Conservation (phyloP, 2,888 invertebrate species). For the Calliopum simillimum region DNA sequence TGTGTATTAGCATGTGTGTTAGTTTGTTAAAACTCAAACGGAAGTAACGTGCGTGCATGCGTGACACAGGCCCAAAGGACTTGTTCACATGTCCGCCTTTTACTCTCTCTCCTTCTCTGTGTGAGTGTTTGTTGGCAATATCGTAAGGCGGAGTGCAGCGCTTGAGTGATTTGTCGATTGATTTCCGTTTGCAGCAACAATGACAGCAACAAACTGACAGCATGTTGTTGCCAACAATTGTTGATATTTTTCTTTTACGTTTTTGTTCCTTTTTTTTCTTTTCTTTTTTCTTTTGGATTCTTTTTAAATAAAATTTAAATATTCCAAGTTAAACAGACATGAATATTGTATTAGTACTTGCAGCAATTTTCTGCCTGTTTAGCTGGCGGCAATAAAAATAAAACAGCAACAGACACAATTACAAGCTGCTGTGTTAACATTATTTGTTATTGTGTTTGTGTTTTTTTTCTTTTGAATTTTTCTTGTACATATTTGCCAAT, state of each 20-base stretch:
- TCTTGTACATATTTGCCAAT: constrained; percentile 57
- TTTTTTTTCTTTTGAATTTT: constrained; percentile 27
- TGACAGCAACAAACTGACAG: neutral
- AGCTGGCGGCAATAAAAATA: neutral
- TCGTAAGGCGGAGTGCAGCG: constrained; percentile 42
- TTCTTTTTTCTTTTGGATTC: no score
- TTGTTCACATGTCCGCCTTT: constrained; percentile 42
- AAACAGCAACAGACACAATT: constrained; percentile 51
- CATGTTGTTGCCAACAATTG: no score
- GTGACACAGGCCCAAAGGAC: constrained; percentile 54
- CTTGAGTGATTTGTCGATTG: constrained; percentile 61
- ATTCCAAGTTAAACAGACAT: neutral
- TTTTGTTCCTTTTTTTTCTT: no score
- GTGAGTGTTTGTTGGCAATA: no score
- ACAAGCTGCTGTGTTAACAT: neutral
- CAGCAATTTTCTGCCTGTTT: constrained; percentile 17
- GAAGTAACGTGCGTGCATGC: constrained; percentile 63
- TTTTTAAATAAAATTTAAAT: no score
- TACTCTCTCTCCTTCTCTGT: no score
- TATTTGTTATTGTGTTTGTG: constrained; percentile 26
- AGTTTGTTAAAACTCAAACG: constrained; percentile 46
- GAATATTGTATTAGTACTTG: constrained; percentile 57
- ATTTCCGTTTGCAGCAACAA: constrained; percentile 47
- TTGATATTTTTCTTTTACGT: no score
- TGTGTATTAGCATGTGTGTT: no score